These are phyloP conservation scores for Aporophyla lueneburgensis DNA, from an alignment of 2,888 invertebrate species.

Conservation along the genomic window DNA sequence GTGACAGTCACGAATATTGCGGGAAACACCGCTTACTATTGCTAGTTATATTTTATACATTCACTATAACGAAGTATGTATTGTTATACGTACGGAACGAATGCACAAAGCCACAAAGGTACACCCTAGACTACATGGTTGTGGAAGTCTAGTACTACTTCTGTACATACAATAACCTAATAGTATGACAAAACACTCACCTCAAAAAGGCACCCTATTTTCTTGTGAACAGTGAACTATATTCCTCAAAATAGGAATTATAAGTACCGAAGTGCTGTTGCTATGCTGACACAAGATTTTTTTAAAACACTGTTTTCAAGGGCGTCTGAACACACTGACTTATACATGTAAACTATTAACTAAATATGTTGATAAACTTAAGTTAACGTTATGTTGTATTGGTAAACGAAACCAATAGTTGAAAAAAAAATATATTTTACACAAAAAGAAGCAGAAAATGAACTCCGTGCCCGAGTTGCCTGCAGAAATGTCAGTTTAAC, in stretches of 20 bases:
- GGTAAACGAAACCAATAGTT: slow-evolving; percentile 68
- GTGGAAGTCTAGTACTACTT: slow-evolving; percentile 7
- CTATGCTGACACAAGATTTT: slow-evolving; percentile 89
- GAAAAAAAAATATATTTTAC: slow-evolving; percentile 71
- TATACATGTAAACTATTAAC: slow-evolving; percentile 68
- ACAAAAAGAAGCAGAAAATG: slow-evolving; percentile 78
- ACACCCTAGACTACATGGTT: slow-evolving; percentile 26
- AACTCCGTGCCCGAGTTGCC: slow-evolving; percentile 73
- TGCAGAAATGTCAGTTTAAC: slow-evolving; percentile 76
- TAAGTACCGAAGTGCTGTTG: slow-evolving; percentile 85
- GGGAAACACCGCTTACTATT: slow-evolving; percentile 32
- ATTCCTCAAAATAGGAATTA: slow-evolving; percentile 80
- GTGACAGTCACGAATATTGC: slow-evolving; percentile 18
- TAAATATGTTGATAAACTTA: slow-evolving; percentile 61
- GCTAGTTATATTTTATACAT: slow-evolving; percentile 57
- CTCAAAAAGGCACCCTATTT: slow-evolving; percentile 81
- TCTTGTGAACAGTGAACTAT: slow-evolving; percentile 72
- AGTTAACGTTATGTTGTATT: slow-evolving; percentile 61
- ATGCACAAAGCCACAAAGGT: slow-evolving; percentile 72
- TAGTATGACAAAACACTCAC: slow-evolving; percentile 74
- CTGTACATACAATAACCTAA: slow-evolving; percentile 10
- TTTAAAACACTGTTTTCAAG: slow-evolving; percentile 87
- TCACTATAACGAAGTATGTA: slow-evolving; percentile 54
- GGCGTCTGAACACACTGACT: slow-evolving; percentile 81
- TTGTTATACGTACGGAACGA: slow-evolving; percentile 59